Evolutionary conservation across 2,113 vertebrate genomes (phyloP), one percentile per base, ranked within the genome.

Genomic region (Boulengeromyrus knoepffleri): DNA sequence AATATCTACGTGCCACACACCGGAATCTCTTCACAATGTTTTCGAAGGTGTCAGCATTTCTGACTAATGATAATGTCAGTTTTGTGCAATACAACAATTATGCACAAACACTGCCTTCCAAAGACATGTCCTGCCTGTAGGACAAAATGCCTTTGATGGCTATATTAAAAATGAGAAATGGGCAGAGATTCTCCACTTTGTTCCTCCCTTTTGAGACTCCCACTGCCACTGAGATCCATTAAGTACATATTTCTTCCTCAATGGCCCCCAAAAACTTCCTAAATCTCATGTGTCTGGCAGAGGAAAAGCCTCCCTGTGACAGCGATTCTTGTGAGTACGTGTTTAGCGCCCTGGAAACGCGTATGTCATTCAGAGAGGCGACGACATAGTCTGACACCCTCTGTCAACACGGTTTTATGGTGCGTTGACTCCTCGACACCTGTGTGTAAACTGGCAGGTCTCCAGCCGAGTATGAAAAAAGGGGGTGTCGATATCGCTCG

Each of bases 231-330:
- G 53, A 45, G 74, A 83, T 84, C 49, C 88, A 89, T 89, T 89
- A 83, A 80, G 70, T 52, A 89, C 88, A 83, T 83, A 89, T 89
- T 89, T 89, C 88, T 53, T 89, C 17, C 31, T 83, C 74, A 83
- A 83, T 83, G 74, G 21, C 36, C n/a, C 62, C 70, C 88, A 89
- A 27, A 88, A 89, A 80, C 39, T 89, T 49, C 66, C 88, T 74
- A 88, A 88, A 88, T 88, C 45, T 88, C 42, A 47, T 88, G n/a
- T 50, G 46, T 88, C 66, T 77, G 88, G 31, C 66, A 36, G 88
- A 88, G 58, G 46, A 45, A 77, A 74, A 70, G 24, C 39, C 42
- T 88, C 13, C 39, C 46, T 15, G 27, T 77, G 88, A 88, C 88
- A 88, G 88, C 7, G 21, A n/a, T 49, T 77, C 88, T 74, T 50